phyloP scores from a whole-genome alignment of 2,888 invertebrate species.

The Lochmaea crataegi region DNA sequence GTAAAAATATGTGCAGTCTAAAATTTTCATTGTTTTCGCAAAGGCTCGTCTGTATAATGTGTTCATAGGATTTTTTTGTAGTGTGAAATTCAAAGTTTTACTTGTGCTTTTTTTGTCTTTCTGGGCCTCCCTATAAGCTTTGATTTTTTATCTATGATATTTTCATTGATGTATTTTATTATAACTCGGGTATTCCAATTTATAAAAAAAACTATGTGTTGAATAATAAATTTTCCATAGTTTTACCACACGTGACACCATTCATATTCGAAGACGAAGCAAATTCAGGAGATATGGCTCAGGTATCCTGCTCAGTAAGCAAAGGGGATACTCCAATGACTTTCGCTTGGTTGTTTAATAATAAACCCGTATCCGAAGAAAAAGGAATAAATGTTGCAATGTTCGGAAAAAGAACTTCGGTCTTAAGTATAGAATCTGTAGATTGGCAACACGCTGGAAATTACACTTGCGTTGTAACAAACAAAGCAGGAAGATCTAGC shows the following conservation, averaged over 20 bases:
- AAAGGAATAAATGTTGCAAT: slow-evolving; percentile 54
- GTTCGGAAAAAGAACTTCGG: slow-evolving; percentile 71
- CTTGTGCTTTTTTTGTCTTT: neutral
- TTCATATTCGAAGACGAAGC: slow-evolving; percentile 74
- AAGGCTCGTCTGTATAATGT: no score
- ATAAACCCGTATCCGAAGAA: slow-evolving; percentile 68
- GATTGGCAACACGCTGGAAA: slow-evolving; percentile 76
- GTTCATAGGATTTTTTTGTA: no score
- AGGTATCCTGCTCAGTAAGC: slow-evolving; percentile 72
- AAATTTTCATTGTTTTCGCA: no score
- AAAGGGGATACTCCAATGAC: slow-evolving; percentile 80
- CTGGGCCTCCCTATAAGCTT: slow-evolving; percentile 9
- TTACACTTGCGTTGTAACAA: slow-evolving; percentile 77
- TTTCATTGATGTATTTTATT: no score
- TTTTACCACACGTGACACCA: slow-evolving; percentile 72
- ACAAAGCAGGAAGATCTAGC: slow-evolving; percentile 74
- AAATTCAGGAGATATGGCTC: slow-evolving; percentile 75
- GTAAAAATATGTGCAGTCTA: no score
- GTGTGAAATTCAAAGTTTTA: neutral
- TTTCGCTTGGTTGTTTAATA: slow-evolving; percentile 79
- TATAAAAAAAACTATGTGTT: no score
- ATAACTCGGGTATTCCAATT: no score
- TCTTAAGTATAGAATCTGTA: slow-evolving; percentile 73
- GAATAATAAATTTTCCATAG: neutral
- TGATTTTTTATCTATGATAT: neutral